Base-by-base conservation (phyloP, 2,888 invertebrate genomes). In the Copidosoma aretas region DNA sequence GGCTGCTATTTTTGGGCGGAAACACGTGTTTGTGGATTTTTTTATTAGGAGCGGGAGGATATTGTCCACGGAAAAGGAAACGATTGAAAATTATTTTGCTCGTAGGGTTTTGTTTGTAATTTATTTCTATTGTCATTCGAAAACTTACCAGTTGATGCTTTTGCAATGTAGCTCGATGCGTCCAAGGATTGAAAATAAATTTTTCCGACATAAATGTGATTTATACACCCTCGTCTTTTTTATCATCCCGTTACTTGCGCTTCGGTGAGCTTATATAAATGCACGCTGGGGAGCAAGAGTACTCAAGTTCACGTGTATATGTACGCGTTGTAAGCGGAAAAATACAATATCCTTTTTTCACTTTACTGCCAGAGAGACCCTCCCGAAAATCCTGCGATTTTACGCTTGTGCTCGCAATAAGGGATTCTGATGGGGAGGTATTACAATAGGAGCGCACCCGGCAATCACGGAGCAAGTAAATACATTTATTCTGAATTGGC, bases 371-470 rank as follows among this genome's bases (percentile, higher is more conserved):
- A n/a, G 64, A 64, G 67, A 67, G 71, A 69, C 67, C 69, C 67
- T 62, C 3, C 3, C 69, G 67, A 71, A 66, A 69, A 71, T 69
- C 67, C 67, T 58, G 64, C 64, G 67, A 71, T 71, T 71, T 71
- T 61, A 71, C 69, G 71, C 67, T 69, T 61, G 51, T 56, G 69
- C 64, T 60, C 64, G 60, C 61, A 61, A 69, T 64, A 64, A 68
- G 60, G 66, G 58, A 68, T 66, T 68, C 60, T 67, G 41, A 8
- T 3, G 32, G 32, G 64, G 60, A 68, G 59, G 57, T 52, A 58
- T 63, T 60, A 32, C 67, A 69, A 69, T 64, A 60, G 60, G 56
- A 67, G 53, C 19, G 54, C 56, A 67, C 15, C 59, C 52, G 63
- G 60, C 66, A 64, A 57, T 68, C 57, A 17, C 63, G 46, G 46